Percentiles rank a stretch among this genome's conserved stretches.
phyloP scores from a whole-genome alignment of 92 coral and sea anemone species.

The Porites rus region DNA sequence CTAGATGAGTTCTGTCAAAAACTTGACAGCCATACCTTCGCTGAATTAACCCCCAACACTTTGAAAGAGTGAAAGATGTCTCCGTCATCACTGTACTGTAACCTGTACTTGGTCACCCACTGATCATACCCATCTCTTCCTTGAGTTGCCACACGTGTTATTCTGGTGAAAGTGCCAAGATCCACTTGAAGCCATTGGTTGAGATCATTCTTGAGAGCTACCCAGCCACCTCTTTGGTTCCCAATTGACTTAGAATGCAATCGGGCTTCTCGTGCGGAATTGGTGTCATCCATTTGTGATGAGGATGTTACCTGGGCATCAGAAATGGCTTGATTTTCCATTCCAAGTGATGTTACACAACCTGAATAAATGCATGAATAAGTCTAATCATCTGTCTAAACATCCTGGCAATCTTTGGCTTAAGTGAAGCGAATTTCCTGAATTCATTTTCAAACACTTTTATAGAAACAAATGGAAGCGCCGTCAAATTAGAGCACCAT shows the following conservation, averaged over 20 bases:
- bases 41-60: not conserved
- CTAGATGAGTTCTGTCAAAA: not conserved
- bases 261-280: conserved; percentile 15
- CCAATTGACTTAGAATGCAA: not conserved
- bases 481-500: too few relatives aligned
- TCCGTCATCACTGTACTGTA: conserved; percentile 17
- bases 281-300: conserved; percentile 2
- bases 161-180: conserved; percentile 2
- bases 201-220: not conserved
- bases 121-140: conserved; percentile 3
- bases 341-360: conserved; percentile 40
- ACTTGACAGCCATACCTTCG: not conserved
- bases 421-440: too few relatives aligned
- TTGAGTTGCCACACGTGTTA: conserved; percentile 21
- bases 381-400: not conserved
- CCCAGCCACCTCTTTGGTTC: not conserved
- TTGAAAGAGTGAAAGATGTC: not conserved
- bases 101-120: not conserved
- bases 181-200: conserved; percentile 27
- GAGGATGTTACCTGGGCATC: conserved; percentile 43
- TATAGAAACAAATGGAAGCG: too few relatives aligned
- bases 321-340: conserved; percentile 37
- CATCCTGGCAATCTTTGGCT: too few relatives aligned
- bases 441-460: too few relatives aligned
- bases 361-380: not conserved